Evolutionary conservation across 2,888 invertebrate genomes (phyloP).

Genomic region (Melieria omissa): DNA sequence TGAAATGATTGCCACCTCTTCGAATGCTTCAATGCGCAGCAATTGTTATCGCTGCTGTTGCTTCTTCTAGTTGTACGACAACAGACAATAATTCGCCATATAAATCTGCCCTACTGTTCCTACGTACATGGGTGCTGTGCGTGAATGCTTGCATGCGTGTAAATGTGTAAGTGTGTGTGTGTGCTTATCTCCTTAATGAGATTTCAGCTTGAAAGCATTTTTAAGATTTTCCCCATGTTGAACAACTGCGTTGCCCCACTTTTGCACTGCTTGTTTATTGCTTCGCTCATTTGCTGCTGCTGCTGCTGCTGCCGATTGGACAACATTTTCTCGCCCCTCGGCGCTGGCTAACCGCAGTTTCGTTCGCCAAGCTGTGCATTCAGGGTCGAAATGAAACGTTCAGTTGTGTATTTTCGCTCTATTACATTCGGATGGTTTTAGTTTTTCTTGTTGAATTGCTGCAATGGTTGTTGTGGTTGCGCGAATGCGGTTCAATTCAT

Average conservation of each 20-base stretch:
- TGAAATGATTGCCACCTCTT: background rate
- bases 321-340: background rate
- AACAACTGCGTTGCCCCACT: background rate
- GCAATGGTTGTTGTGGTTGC: too few species aligned
- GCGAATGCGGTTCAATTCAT: too few species aligned
- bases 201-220: conserved; percentile 38
- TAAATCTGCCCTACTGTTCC: too few species aligned
- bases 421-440: too few species aligned
- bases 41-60: background rate
- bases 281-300: background rate
- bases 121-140: background rate
- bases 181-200: conserved; percentile 43
- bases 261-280: conserved; percentile 4
- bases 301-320: background rate
- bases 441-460: too few species aligned
- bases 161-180: background rate
- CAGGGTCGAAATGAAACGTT: too few species aligned
- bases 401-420: too few species aligned
- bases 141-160: background rate
- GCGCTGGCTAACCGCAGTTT: too few species aligned
- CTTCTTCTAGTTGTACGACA: too few species aligned
- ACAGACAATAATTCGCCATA: too few species aligned
- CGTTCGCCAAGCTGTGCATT: too few species aligned
- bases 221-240: conserved; percentile 5
- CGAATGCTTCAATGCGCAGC: background rate